Conservation (phyloP, 2,797 vertebrate genomes). For the Alectoris magna region DNA sequence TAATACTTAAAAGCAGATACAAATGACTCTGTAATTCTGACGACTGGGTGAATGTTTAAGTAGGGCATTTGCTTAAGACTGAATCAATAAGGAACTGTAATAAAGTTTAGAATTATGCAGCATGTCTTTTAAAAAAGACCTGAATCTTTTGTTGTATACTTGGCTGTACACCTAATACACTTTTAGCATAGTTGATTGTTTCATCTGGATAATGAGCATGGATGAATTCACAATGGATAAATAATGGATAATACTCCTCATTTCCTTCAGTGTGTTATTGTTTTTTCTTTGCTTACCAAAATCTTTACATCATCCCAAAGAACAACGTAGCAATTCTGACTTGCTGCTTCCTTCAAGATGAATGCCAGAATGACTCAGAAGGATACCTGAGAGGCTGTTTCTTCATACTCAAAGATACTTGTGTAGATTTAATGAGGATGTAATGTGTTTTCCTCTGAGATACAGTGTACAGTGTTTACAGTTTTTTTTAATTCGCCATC, state of each 20-base stretch:
- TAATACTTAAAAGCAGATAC: constrained; percentile 14
- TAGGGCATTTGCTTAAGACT: constrained; percentile 22
- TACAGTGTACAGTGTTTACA: not conserved
- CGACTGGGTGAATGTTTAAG: not conserved
- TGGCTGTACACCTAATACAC: not conserved
- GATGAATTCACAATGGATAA: not conserved
- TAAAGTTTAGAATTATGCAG: not conserved
- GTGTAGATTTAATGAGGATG: not conserved
- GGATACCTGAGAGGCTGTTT: not conserved
- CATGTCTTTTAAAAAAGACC: not conserved
- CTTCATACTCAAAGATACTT: not conserved
- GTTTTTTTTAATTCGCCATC: not conserved
- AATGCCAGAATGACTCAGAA: not conserved
- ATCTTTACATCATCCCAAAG: not conserved
- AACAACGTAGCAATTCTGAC: not conserved
- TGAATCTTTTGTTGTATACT: not conserved
- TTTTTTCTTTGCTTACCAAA: not conserved
- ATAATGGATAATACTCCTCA: not conserved
- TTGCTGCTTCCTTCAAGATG: not conserved
- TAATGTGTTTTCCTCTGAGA: not conserved
- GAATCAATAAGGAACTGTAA: constrained; percentile 35
- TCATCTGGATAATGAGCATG: not conserved
- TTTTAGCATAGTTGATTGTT: not conserved
- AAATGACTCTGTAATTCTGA: not conserved
- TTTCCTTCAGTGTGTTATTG: not conserved